These are phyloP conservation scores for honey bee (Apis mellifera) DNA, from an alignment of 1,140 invertebrate genomes.

Conservation along the genomic window DNA sequence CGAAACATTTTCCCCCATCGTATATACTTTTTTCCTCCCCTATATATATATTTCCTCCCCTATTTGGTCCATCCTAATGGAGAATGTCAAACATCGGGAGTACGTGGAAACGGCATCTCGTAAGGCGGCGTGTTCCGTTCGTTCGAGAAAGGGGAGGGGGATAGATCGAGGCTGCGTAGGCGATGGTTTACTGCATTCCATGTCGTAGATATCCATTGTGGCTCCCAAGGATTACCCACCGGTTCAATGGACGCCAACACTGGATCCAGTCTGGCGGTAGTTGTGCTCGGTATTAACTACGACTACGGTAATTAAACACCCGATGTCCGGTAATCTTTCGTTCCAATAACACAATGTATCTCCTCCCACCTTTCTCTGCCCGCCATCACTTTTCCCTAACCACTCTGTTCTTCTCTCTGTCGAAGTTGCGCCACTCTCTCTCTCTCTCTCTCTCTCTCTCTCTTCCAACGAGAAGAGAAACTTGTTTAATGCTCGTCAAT, in stretches of 20 bases:
- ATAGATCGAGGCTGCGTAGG: conserved; percentile 56
- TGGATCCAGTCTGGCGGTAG: conserved; percentile 36
- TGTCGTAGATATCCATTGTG: conserved; percentile 64
- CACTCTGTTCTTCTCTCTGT: conserved; percentile 1
- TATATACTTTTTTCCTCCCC: background rate
- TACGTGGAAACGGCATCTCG: conserved; percentile 50
- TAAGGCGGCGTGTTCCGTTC: conserved; percentile 53
- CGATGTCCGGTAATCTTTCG: conserved; percentile 58
- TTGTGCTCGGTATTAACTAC: conserved; percentile 50
- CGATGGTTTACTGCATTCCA: conserved; percentile 64
- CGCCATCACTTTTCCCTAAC: background rate
- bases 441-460: conserved; percentile 1
- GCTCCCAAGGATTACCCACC: conserved; percentile 60
- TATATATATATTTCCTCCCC: too few relatives aligned
- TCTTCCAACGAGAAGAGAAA: conserved; percentile 36
- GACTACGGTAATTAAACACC: conserved; percentile 61
- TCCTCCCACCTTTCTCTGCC: background rate
- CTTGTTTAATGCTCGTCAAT: conserved; percentile 61
- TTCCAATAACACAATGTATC: conserved; percentile 26
- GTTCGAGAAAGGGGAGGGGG: conserved; percentile 5
- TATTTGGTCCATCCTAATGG: background rate
- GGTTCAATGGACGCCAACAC: conserved; percentile 59
- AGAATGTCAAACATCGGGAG: conserved; percentile 10
- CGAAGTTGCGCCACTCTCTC: conserved; percentile 36
- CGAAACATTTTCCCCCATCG: background rate